Percentiles rank a stretch among this genome's conserved stretches.
Conservation (phyloP, 2,113 vertebrate genomes). For the Eolophus roseicapilla region DNA sequence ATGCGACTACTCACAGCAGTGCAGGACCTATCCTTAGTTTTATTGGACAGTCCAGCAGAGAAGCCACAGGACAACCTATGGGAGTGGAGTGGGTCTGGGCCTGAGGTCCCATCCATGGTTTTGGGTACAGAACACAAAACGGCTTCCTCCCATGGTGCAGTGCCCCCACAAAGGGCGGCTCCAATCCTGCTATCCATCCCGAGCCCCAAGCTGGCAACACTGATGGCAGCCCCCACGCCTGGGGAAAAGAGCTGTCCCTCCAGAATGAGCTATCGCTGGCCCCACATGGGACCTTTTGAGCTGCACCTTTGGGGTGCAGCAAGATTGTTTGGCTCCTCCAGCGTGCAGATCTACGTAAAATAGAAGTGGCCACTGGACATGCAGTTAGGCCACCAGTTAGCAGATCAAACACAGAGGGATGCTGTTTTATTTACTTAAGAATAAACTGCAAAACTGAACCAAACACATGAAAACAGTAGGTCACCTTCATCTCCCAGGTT, state of each 20-base stretch:
- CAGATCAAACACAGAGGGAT: not conserved
- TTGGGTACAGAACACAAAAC: rapidly evolving
- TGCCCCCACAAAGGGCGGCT: not conserved
- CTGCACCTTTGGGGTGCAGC: rapidly evolving
- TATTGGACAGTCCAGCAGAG: rapidly evolving
- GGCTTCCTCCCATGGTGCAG: too few species aligned
- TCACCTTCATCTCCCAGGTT: not conserved
- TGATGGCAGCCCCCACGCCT: rapidly evolving
- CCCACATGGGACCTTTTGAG: rapidly evolving
- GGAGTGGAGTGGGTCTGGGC: not conserved
- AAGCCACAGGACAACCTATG: rapidly evolving
- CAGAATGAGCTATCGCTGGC: too few species aligned
- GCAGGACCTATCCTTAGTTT: rapidly evolving
- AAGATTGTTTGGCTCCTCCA: too few species aligned
- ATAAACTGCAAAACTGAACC: not conserved
- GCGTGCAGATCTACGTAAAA: not conserved
- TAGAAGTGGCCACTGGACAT: rapidly evolving
- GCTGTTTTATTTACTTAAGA: rapidly evolving
- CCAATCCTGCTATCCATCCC: rapidly evolving
- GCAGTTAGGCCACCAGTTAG: rapidly evolving
- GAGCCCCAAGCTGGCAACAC: too few species aligned
- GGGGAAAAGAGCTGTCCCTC: not conserved
- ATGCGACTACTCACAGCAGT: rapidly evolving
- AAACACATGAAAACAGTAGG: rapidly evolving
- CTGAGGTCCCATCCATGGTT: rapidly evolving